A percentile compares a stretch with the other conserved stretches of the same genome.
Conservation (phyloP, 2,113 vertebrate genomes). For the Phyllopteryx taeniolatus region DNA sequence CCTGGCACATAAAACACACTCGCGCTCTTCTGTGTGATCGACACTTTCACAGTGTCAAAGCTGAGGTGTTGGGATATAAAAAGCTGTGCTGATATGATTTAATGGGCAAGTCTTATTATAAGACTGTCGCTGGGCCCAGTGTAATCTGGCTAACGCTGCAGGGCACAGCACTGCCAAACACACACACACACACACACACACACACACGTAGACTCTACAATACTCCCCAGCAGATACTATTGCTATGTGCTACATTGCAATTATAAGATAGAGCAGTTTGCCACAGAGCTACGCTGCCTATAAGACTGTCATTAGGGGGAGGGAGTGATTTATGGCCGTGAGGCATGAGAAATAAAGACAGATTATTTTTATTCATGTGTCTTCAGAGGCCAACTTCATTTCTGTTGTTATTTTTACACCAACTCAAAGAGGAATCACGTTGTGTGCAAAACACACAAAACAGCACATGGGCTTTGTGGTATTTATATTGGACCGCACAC, state of each 20-base stretch:
- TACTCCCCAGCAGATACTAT: conserved; percentile 63
- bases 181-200: background rate
- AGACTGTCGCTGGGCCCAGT: conserved; percentile 69
- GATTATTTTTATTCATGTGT: conserved; percentile 66
- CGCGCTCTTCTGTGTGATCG: conserved; percentile 47
- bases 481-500: conserved; percentile 60
- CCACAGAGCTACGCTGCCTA: conserved; percentile 52
- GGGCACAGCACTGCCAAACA: conserved; percentile 66
- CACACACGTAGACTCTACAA: conserved; percentile 51
- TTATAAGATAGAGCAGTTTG: conserved; percentile 70
- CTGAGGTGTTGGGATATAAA: conserved; percentile 75
- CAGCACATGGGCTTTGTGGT: conserved; percentile 46
- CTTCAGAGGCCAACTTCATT: conserved; percentile 65
- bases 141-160: conserved; percentile 70
- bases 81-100: conserved; percentile 77
- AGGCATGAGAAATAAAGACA: conserved; percentile 63
- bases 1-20: conserved; percentile 17
- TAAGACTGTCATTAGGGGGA: conserved; percentile 57
- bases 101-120: conserved; percentile 75
- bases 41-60: conserved; percentile 65
- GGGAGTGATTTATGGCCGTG: conserved; percentile 67
- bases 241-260: conserved; percentile 67
- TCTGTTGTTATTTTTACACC: conserved; percentile 56
- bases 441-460: conserved; percentile 28
- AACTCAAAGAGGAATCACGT: conserved; percentile 51